A percentile compares a stretch with the other conserved stretches of the same genome.
These are phyloP conservation scores for Ceratotherium simum DNA, from an alignment of 2,113 vertebrate genomes.

Conservation along the genomic window DNA sequence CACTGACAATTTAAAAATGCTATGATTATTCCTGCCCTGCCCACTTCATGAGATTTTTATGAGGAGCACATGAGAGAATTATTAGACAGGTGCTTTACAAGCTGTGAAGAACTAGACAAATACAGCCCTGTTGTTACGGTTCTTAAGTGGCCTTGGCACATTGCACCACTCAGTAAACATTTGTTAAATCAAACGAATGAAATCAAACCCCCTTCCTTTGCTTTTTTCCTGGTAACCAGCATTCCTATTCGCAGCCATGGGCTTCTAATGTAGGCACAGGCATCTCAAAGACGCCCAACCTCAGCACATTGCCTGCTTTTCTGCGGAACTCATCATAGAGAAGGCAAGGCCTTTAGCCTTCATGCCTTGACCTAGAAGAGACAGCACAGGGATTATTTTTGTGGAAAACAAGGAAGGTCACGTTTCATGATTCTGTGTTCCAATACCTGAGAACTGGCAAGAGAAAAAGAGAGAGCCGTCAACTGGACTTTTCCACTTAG, in stretches of 20 bases:
- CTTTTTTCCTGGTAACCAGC: neutral
- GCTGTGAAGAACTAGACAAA: constrained; percentile 32
- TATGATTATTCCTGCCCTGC: neutral
- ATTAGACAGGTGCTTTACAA: constrained; percentile 14
- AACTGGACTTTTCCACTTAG: constrained; percentile 82
- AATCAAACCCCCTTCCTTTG: neutral
- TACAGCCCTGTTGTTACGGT: neutral
- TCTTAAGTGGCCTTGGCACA: neutral
- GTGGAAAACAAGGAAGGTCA: constrained; percentile 74
- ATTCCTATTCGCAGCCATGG: neutral
- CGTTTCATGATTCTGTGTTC: constrained; percentile 68
- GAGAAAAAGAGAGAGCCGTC: constrained; percentile 80
- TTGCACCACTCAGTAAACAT: neutral
- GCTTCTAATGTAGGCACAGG: neutral
- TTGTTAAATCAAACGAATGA: constrained; percentile 28
- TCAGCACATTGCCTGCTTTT: neutral
- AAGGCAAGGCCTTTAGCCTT: constrained; percentile 70
- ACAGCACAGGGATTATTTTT: constrained; percentile 70
- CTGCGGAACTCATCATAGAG: constrained; percentile 62
- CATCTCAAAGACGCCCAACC: neutral
- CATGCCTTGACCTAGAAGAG: constrained; percentile 72
- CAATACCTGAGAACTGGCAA: constrained; percentile 65
- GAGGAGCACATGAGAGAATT: neutral
- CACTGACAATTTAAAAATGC: neutral
- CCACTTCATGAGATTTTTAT: neutral